phyloP scores from a whole-genome alignment of 2,888 invertebrate species.

The Ceriagrion tenellum region DNA sequence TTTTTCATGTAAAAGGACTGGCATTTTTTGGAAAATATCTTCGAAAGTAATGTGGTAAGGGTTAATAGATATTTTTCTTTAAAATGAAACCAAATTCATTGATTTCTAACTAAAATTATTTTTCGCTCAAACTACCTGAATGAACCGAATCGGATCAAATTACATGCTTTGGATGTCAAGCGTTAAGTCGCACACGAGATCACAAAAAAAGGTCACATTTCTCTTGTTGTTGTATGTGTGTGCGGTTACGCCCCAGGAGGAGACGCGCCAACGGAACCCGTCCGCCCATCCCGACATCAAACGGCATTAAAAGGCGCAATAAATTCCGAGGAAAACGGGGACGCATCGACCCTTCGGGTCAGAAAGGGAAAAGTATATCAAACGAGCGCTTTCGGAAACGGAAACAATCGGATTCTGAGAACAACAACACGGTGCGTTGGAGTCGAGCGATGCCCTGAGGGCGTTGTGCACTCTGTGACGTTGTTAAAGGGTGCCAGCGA shows the following conservation, averaged over 20 bases:
- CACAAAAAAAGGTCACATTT: background rate
- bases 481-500: background rate
- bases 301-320: background rate
- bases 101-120: too few species aligned
- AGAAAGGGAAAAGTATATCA: background rate
- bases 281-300: background rate
- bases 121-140: too few species aligned
- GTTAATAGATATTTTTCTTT: too few species aligned
- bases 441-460: background rate
- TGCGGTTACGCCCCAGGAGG: background rate
- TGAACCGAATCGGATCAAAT: too few species aligned
- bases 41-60: too few species aligned
- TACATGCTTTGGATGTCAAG: too few species aligned
- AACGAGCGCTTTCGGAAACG: background rate
- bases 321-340: background rate
- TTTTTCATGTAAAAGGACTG: too few species aligned
- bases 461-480: background rate
- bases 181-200: too few species aligned
- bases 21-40: too few species aligned
- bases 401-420: background rate
- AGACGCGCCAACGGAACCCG: background rate
- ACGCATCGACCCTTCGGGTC: background rate
- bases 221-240: too few species aligned
- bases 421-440: background rate
- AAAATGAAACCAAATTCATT: too few species aligned